phyloP scores from a whole-genome alignment of 2,888 invertebrate genomes.

The Opisthograptis luteolata region DNA sequence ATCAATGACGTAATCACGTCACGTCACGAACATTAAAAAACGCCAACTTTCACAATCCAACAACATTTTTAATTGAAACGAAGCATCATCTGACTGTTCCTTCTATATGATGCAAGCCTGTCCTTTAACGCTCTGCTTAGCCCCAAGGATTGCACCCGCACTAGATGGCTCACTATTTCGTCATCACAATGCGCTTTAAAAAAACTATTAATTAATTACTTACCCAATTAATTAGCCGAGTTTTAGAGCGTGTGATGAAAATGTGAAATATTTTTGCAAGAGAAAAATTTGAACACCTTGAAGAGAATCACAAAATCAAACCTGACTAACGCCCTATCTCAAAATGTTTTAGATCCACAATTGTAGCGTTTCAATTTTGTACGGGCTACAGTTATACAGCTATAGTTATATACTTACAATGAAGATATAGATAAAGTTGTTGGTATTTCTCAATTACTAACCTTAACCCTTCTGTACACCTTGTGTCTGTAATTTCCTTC shows the following conservation, averaged over 20 bases:
- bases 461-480: not conserved
- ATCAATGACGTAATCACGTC: too few species aligned
- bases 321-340: not conserved
- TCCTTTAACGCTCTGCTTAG: slow-evolving; percentile 74
- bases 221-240: slow-evolving; percentile 24
- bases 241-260: slow-evolving; percentile 17
- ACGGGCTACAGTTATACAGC: too few species aligned
- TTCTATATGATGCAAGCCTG: slow-evolving; percentile 45
- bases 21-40: too few species aligned
- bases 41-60: slow-evolving; percentile 7
- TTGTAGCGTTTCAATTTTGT: too few species aligned
- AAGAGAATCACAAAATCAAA: not conserved
- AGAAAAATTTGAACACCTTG: not conserved
- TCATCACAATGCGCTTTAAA: slow-evolving; percentile 40
- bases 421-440: too few species aligned
- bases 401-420: too few species aligned
- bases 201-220: slow-evolving; percentile 33
- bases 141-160: slow-evolving; percentile 61
- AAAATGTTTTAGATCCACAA: too few species aligned
- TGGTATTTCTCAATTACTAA: too few species aligned
- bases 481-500: not conserved
- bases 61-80: slow-evolving; percentile 27
- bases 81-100: slow-evolving; percentile 39
- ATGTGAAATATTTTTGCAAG: slow-evolving; percentile 13
- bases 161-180: slow-evolving; percentile 54